Evolutionary conservation across 2,113 vertebrate species (phyloP), one percentile per base, ranked within the genome.

Genomic region (Mionectes macconnelli): DNA sequence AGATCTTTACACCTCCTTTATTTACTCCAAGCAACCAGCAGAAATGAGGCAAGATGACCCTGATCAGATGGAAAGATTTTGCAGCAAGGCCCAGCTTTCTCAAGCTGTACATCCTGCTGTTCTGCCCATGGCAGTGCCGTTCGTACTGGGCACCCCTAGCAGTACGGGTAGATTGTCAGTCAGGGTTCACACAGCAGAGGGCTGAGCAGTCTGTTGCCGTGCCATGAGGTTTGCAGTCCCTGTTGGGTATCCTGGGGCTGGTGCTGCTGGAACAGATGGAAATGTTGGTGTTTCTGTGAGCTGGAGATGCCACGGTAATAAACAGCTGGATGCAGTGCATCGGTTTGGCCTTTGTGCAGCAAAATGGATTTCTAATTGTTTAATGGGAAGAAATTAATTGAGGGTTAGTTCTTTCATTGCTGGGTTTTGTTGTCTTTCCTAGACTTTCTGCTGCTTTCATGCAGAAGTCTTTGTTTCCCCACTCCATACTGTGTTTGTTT

Each of bases 1-100:
- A 81, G 94, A 98, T 56, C 79, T 95, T 92, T 94, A 74, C 59
- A 59, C 93, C 60, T 97, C 97, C 72, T 87, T 96, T 33, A 78
- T 57, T 49, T 87, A 72, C 81, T 80, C 94, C 14, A 91, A 93
- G 66, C 93, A 96, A 14, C 59, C 82, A 45, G 63, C 33, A 69
- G 93, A 94, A 73, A 52, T 14, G 10, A 89, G 39, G 72, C 89
- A 84, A n/a, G n/a, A 42, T 62, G 88, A 91, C 21, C 47, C 84
- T 53, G 52, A 63, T 63, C 50, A 49, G 28, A 33, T 12, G 50
- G 79, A 79, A 59, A 28, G 28, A 27, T 75, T 37, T 88, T 70
- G 85, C 24, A 35, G 33, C 66, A 80, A 70, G 40, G 63, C 24
- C 8, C 75, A 66, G 10, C 69, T 47, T 57, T 9, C 8, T 28